Evolutionary conservation across 2,888 invertebrate genomes (phyloP).

Genomic region (Harpalus rubripes): DNA sequence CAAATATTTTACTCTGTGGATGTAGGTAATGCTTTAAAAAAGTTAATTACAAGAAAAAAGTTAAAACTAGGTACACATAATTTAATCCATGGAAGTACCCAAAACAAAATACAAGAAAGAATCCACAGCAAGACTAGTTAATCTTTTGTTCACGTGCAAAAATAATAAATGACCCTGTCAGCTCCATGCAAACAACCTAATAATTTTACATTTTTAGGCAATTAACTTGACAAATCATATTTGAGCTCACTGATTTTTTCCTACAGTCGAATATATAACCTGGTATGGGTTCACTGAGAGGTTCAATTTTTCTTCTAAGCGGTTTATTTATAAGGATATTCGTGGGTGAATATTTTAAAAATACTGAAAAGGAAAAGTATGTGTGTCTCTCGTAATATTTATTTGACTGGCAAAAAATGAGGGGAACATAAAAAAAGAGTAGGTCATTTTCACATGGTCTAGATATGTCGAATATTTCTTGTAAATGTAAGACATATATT

Average conservation of each 20-base stretch:
- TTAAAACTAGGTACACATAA: neutral
- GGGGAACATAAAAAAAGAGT: constrained; percentile 21
- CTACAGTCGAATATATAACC: constrained; percentile 13
- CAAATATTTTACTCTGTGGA: neutral
- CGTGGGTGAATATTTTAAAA: constrained; percentile 28
- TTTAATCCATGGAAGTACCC: neutral
- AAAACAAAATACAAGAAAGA: neutral
- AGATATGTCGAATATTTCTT: constrained; percentile 15
- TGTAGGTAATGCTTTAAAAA: neutral
- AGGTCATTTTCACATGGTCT: neutral
- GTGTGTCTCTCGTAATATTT: constrained; percentile 9
- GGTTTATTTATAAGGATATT: constrained; percentile 16
- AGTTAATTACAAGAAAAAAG: neutral
- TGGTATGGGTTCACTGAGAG: neutral
- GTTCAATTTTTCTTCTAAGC: neutral
- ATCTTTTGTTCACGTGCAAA: constrained; percentile 35
- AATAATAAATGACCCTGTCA: constrained; percentile 35
- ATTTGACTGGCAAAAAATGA: constrained; percentile 31
- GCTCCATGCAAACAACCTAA: constrained; percentile 56
- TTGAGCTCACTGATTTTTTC: constrained; percentile 8
- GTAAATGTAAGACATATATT: neutral
- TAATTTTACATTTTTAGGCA: constrained; percentile 60
- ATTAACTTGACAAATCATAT: constrained; percentile 57
- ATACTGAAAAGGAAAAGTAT: constrained; percentile 21
- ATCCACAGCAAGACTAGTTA: neutral